Conservation (phyloP, 2,797 vertebrate species). For the Amblyopsis hoosieri region DNA sequence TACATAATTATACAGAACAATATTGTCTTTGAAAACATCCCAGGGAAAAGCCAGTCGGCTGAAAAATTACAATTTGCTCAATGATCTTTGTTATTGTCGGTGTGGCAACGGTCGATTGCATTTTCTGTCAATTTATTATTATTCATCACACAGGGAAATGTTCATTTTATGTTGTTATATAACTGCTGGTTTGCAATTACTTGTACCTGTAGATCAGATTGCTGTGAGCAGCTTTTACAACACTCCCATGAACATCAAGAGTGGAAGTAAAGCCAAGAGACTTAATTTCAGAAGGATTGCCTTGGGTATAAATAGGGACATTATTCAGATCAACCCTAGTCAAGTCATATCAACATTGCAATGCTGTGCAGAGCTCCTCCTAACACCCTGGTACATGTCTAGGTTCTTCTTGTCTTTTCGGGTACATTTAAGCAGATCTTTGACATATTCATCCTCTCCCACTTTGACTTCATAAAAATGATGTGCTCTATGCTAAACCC, state of each 20-base stretch:
- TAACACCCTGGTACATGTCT: slow-evolving; percentile 32
- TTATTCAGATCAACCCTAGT: slow-evolving; percentile 21
- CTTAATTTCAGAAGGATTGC: slow-evolving; percentile 20
- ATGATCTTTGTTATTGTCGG: slow-evolving; percentile 58
- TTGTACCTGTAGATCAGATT: slow-evolving; percentile 44
- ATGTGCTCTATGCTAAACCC: slow-evolving; percentile 54
- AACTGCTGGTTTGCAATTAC: slow-evolving; percentile 33
- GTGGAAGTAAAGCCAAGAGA: slow-evolving; percentile 20
- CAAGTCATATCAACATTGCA: slow-evolving; percentile 29
- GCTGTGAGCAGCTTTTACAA: slow-evolving; percentile 40
- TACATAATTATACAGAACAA: slow-evolving; percentile 66
- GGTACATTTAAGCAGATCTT: slow-evolving; percentile 41
- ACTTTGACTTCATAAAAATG: slow-evolving; percentile 41
- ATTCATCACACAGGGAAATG: slow-evolving; percentile 58
- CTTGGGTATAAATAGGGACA: slow-evolving; percentile 42
- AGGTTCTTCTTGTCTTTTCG: slow-evolving; percentile 36
- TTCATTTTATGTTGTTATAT: slow-evolving; percentile 46
- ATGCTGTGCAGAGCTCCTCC: slow-evolving; percentile 32
- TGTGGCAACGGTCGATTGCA: slow-evolving; percentile 52
- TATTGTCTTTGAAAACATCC: slow-evolving; percentile 57
- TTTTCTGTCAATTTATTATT: slow-evolving; percentile 47
- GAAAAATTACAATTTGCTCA: slow-evolving; percentile 70
- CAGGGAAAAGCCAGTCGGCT: slow-evolving; percentile 66
- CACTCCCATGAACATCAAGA: slow-evolving; percentile 7
- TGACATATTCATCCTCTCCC: slow-evolving; percentile 32